These are phyloP conservation scores for Astreopora myriophthalma DNA, from an alignment of 64 coral and sea anemone genomes.

Conservation along the genomic window DNA sequence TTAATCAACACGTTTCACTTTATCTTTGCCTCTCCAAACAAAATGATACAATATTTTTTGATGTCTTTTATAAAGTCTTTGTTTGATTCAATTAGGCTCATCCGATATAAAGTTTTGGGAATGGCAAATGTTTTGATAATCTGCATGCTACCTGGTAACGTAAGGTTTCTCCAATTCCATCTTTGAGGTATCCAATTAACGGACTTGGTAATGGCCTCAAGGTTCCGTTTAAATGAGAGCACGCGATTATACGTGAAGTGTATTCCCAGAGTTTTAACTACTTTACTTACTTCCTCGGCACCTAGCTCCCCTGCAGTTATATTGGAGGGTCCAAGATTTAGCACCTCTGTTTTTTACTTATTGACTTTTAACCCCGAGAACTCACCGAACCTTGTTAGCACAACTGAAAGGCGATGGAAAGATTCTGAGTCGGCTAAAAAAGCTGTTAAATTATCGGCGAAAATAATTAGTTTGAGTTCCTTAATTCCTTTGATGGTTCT, in stretches of 20 bases:
- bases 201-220: neutral
- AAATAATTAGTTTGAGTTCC: too few relatives aligned
- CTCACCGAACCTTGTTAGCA: too few relatives aligned
- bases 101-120: neutral
- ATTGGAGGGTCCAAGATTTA: too few relatives aligned
- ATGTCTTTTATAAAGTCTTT: neutral
- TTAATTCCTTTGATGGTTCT: too few relatives aligned
- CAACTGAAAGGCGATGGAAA: too few relatives aligned
- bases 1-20: neutral
- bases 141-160: neutral
- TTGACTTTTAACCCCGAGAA: too few relatives aligned
- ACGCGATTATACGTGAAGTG: neutral
- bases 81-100: neutral
- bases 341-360: too few relatives aligned
- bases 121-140: too few relatives aligned
- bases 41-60: too few relatives aligned
- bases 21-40: neutral
- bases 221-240: neutral
- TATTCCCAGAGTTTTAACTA: neutral
- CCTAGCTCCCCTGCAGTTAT: too few relatives aligned
- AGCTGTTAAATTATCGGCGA: too few relatives aligned
- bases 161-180: neutral
- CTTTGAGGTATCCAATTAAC: neutral
- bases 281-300: neutral
- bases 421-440: too few relatives aligned